Base-by-base conservation (phyloP, 2,888 invertebrate species). In the Scaptomyza polygonia region DNA sequence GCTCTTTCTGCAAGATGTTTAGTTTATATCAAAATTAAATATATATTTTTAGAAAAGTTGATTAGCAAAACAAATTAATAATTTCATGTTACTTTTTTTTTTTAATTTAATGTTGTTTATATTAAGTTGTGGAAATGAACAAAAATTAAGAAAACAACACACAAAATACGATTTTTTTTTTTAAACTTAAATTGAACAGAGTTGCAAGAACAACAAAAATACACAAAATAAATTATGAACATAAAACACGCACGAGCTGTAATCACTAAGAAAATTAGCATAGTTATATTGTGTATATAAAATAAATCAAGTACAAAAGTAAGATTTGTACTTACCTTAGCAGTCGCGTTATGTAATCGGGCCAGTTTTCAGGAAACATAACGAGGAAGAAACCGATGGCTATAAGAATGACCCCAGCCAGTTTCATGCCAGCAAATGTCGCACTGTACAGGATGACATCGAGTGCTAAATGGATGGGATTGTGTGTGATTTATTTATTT, bases 311-410 rank as follows among this genome's bases (percentile, higher is more conserved):
- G n/a, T n/a, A n/a, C n/a, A n/a, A n/a, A n/a, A 63, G 54, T 63
- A 16, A 25, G 29, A 5, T 16, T 40, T 18, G 79, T 89, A 90
- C 93, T 92, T 93, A 97, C 97, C 97, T 95, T 85, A 98, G 93
- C 67, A 97, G 93, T 80, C 97, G 94, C 89, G 97, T 97, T 91
- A 98, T 96, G 92, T 97, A 98, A 91, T 97, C 97, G 0, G 98
- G 97, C 98, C 98, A 98, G 93, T 98, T 97, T 92, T 97, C 97
- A 0, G 98, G 98, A 84, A 98, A 96, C 95, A 98, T 96, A 69
- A 98, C 98, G 56, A 98, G 93, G 91, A 97, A 96, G 93, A 98
- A 97, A 54, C 98, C 98, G 57, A 97, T 96, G 0, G 96, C 94
- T 84, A 98, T 97, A 56, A 98, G 93, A 77, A 98, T 95, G 90